Evolutionary conservation across 2,888 invertebrate species (phyloP).

Genomic region (Scrobipalpa atriplicella): DNA sequence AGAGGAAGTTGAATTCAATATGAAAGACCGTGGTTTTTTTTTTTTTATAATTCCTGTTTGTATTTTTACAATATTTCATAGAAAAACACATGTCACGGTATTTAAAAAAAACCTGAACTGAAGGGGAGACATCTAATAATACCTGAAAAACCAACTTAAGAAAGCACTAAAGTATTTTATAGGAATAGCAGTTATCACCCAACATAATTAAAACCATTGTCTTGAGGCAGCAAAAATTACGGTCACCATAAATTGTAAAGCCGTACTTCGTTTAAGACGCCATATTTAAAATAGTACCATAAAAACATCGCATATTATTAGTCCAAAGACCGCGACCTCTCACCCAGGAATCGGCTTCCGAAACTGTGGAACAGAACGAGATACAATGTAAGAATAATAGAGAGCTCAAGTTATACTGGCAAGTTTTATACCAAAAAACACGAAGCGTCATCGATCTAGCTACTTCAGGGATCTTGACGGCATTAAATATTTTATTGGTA

Average conservation of each 20-base stretch:
- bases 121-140: constrained; percentile 48
- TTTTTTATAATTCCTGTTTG: too few species aligned
- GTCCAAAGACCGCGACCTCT: constrained; percentile 49
- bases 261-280: constrained; percentile 63
- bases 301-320: constrained; percentile 64
- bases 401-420: constrained; percentile 52
- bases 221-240: constrained; percentile 70
- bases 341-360: constrained; percentile 24
- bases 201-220: constrained; percentile 80
- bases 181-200: constrained; percentile 69
- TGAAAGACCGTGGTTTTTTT: too few species aligned
- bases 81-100: not conserved
- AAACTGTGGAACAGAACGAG: constrained; percentile 2
- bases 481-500: constrained; percentile 79
- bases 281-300: constrained; percentile 78
- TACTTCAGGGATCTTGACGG: constrained; percentile 60
- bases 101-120: not conserved
- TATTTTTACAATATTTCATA: not conserved
- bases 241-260: constrained; percentile 69
- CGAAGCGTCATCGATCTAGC: constrained; percentile 63
- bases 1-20: too few species aligned
- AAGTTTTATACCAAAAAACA: constrained; percentile 57
- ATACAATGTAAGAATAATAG: constrained; percentile 24
- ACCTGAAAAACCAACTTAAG: constrained; percentile 52
- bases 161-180: constrained; percentile 62